Percentiles rank a stretch among this genome's conserved stretches.
Evolutionary conservation across 2,888 invertebrate genomes (phyloP).

Genomic region (Molorchus minor): DNA sequence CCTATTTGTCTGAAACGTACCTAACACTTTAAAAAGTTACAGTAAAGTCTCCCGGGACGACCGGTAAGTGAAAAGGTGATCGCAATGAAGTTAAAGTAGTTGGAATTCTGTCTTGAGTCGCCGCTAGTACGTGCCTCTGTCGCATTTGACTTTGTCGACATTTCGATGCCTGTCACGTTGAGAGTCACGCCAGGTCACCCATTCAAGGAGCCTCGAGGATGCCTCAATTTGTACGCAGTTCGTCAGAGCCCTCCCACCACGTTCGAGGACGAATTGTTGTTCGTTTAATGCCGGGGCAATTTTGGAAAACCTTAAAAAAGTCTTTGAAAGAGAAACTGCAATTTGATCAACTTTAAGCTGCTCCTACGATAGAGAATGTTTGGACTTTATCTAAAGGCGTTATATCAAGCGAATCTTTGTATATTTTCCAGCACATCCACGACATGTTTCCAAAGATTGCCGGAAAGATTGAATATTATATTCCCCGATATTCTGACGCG

Average conservation of each 20-base stretch:
- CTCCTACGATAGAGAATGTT: too few species aligned
- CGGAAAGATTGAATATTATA: constrained; percentile 60
- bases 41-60: constrained; percentile 38
- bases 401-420: too few species aligned
- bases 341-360: too few species aligned
- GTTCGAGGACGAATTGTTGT: too few species aligned
- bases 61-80: constrained; percentile 54
- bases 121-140: constrained; percentile 35
- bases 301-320: too few species aligned
- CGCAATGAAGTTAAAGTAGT: constrained; percentile 51
- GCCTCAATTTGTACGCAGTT: constrained; percentile 60
- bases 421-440: constrained; percentile 55
- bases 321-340: too few species aligned
- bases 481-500: constrained; percentile 52
- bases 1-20: constrained; percentile 30
- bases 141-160: constrained; percentile 42
- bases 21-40: constrained; percentile 44
- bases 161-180: constrained; percentile 56
- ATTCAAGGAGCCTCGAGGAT: constrained; percentile 57
- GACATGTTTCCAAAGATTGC: constrained; percentile 52
- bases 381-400: too few species aligned
- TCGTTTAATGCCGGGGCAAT: too few species aligned
- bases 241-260: constrained; percentile 43
- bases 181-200: constrained; percentile 56
- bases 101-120: constrained; percentile 44